Evolutionary conservation across 2,888 invertebrate species (phyloP).

Genomic region (Trichopria drosophilae): DNA sequence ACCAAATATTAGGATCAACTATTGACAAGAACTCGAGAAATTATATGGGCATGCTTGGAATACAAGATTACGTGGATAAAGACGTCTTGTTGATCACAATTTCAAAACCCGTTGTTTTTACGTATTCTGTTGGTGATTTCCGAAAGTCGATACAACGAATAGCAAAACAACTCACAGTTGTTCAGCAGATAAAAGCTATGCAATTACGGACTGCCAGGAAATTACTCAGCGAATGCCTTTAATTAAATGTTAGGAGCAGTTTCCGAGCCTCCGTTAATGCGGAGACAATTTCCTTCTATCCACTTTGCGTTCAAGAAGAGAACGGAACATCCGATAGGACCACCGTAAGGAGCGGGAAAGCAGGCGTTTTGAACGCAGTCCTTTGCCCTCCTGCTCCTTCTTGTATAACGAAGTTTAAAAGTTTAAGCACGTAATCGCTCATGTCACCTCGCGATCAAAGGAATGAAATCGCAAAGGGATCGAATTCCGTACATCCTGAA

Average conservation of each 20-base stretch:
- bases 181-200: constrained; percentile 53
- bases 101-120: no score
- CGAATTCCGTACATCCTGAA: constrained; percentile 42
- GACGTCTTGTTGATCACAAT: no score
- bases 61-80: no score
- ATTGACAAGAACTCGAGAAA: no score
- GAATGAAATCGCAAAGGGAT: constrained; percentile 40
- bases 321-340: constrained; percentile 46
- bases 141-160: constrained; percentile 47
- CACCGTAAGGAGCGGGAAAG: constrained; percentile 29
- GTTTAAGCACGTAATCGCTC: constrained; percentile 49
- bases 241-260: constrained; percentile 57
- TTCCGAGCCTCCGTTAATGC: constrained; percentile 55
- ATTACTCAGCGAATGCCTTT: constrained; percentile 57
- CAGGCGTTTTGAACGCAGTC: constrained; percentile 40
- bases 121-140: no score
- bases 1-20: no score
- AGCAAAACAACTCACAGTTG: constrained; percentile 54
- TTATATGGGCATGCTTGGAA: no score
- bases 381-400: constrained; percentile 30
- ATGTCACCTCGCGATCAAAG: constrained; percentile 50
- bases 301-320: constrained; percentile 49
- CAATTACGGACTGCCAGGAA: constrained; percentile 51
- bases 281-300: constrained; percentile 57
- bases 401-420: constrained; percentile 49